A percentile compares a stretch with the other conserved stretches of the same genome.
phyloP scores from a whole-genome alignment of 2,797 vertebrate genomes.

The Rhinatrema bivittatum region DNA sequence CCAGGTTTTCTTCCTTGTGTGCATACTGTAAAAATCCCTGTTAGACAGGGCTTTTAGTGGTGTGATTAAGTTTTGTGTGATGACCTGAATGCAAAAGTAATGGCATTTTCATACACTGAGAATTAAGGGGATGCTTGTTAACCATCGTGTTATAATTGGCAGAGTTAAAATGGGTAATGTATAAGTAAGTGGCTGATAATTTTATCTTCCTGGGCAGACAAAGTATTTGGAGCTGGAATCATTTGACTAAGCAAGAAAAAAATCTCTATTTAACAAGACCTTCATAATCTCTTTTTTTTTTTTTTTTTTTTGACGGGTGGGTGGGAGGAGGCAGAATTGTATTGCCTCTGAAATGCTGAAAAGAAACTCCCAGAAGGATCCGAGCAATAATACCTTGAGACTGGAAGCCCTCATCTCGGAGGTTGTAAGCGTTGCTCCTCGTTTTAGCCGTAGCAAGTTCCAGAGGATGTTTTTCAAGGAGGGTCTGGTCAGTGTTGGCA shows the following conservation, averaged over 20 bases:
- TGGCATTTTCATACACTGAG: too few species aligned
- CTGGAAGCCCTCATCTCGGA: slow-evolving; percentile 23
- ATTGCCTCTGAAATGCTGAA: neutral
- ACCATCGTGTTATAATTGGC: too few species aligned
- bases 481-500: slow-evolving; percentile 33
- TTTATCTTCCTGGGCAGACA: too few species aligned
- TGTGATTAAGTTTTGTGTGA: too few species aligned
- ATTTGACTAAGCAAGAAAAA: too few species aligned
- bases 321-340: neutral
- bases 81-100: too few species aligned
- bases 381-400: neutral
- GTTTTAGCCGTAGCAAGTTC: slow-evolving; percentile 22
- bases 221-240: rapidly evolving
- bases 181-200: too few species aligned
- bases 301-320: neutral
- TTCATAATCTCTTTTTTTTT: neutral
- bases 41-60: too few species aligned
- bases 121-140: too few species aligned
- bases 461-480: slow-evolving; percentile 38
- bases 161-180: too few species aligned
- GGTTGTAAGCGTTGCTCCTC: slow-evolving; percentile 18
- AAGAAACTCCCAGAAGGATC: neutral
- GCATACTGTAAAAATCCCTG: too few species aligned
- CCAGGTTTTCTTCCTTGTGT: too few species aligned
- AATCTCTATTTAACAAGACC: neutral